Base-by-base conservation (phyloP, 1,140 invertebrate species). In the Phortica variegata region DNA sequence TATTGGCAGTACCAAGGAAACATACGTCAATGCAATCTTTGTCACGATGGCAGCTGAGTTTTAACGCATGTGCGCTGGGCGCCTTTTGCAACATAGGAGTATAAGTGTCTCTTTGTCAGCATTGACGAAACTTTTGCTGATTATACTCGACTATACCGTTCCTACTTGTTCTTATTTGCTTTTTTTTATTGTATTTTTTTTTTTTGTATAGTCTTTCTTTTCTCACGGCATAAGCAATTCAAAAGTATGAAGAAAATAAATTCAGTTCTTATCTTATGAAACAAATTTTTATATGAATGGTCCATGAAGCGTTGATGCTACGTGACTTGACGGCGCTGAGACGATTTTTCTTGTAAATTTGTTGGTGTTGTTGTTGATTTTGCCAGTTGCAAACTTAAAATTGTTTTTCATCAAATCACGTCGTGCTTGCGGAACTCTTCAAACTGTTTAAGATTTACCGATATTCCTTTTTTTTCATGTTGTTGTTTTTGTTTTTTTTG, bases 261-360 rank as follows among this genome's bases (percentile, higher is more conserved):
- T 21, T 33, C 26, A 39, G 8, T 13, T 26, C 33, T 65, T 68
- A 54, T 65, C 63, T 69, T 68, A 68, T 68, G 68, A 66, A 68
- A 68, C 63, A 68, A 68, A 68, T 68, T 66, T n/a, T 63, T 66
- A 59, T 60, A 68, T 68, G 63, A 68, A 68, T 68, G 63, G 65
- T 68, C 63, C 63, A 68, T 68, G 63, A 60, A 60, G 65, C 57
- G 43, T 38, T 49, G 36, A 50, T 20, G 57, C 62, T 68, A 68
- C 63, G 63, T 68, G 63, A 68, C 63, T 69, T 63, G 63, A 68
- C 54, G 61, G 54, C 63, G 46, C 63, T 50, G 61, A 68, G 53
- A 63, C 55, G 63, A 60, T 51, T 66, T 66, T 63, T 60, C 68
- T 63, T 63, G 37, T 50, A 47, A 49, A 33, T 26, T 41, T 29